A percentile compares a stretch with the other conserved stretches of the same genome.
phyloP scores from a whole-genome alignment of 1,140 invertebrate species.

The Drepana arcuata region DNA sequence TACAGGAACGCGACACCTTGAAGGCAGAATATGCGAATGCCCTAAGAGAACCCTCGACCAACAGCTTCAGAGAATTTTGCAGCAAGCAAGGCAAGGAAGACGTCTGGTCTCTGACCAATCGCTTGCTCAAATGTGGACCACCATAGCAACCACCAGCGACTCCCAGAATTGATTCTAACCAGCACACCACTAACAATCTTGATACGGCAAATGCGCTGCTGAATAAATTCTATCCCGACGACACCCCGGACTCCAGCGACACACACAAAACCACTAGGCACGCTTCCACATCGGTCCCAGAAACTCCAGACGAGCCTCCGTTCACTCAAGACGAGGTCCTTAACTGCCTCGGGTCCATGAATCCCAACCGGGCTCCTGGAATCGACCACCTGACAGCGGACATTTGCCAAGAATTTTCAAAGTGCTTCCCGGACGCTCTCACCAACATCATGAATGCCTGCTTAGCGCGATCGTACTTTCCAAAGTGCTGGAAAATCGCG shows the following conservation, averaged over 20 bases:
- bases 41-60: not conserved
- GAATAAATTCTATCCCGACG: too few species aligned
- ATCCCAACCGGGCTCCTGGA: constrained; percentile 15
- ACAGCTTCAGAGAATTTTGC: too few species aligned
- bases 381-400: constrained; percentile 18
- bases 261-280: not conserved
- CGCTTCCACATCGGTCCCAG: not conserved
- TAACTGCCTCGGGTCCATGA: too few species aligned
- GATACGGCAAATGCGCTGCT: too few species aligned
- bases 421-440: constrained; percentile 7
- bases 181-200: too few species aligned
- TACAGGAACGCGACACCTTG: too few species aligned
- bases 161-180: too few species aligned
- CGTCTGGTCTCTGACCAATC: constrained; percentile 18
- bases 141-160: constrained; percentile 7
- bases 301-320: too few species aligned
- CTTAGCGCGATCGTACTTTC: constrained; percentile 5
- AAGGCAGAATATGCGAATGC: constrained; percentile 1
- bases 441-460: constrained; percentile 17
- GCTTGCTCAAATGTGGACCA: constrained; percentile 5
- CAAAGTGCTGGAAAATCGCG: constrained; percentile 1
- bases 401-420: constrained; percentile 13
- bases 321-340: too few species aligned
- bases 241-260: too few species aligned
- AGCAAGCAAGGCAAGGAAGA: too few species aligned